Percentiles rank a stretch among this genome's conserved stretches.
Evolutionary conservation across 2,888 invertebrate genomes (phyloP).

Genomic region (Agapetus fuscipes): DNA sequence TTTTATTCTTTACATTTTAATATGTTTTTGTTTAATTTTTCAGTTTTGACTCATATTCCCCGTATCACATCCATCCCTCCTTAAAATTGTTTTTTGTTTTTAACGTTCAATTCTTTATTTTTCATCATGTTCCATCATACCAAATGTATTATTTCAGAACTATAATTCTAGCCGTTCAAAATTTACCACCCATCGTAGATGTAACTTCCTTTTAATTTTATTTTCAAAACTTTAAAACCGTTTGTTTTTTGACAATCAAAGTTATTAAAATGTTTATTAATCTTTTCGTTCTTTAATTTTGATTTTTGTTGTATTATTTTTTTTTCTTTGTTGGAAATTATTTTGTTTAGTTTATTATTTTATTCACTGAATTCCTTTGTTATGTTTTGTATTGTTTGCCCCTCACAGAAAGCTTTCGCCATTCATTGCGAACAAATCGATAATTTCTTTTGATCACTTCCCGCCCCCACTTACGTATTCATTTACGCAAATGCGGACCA

Average conservation of each 20-base stretch:
- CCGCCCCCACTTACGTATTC: too few species aligned
- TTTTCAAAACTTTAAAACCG: background rate
- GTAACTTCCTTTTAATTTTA: background rate
- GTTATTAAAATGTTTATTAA: slow-evolving; percentile 1
- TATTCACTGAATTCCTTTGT: slow-evolving; percentile 1
- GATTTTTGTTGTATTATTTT: slow-evolving; percentile 2
- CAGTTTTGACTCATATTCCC: slow-evolving; percentile 2
- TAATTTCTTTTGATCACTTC: too few species aligned
- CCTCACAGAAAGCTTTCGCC: background rate
- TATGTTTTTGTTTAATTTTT: slow-evolving; percentile 11
- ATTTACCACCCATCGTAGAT: too few species aligned
- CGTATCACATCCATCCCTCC: background rate
- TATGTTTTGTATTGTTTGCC: background rate
- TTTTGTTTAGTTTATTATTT: too few species aligned
- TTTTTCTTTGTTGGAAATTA: too few species aligned
- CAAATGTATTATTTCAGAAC: background rate
- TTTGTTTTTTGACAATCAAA: too few species aligned
- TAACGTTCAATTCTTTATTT: too few species aligned
- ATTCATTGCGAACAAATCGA: too few species aligned
- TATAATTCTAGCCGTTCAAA: too few species aligned
- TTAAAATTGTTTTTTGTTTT: too few species aligned
- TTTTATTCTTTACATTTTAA: slow-evolving; percentile 6
- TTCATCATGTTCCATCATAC: too few species aligned
- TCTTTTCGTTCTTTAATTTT: slow-evolving; percentile 1
- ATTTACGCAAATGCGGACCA: too few species aligned